Evolutionary conservation across 2,888 invertebrate genomes (phyloP).

Genomic region (Dynastes tityus): DNA sequence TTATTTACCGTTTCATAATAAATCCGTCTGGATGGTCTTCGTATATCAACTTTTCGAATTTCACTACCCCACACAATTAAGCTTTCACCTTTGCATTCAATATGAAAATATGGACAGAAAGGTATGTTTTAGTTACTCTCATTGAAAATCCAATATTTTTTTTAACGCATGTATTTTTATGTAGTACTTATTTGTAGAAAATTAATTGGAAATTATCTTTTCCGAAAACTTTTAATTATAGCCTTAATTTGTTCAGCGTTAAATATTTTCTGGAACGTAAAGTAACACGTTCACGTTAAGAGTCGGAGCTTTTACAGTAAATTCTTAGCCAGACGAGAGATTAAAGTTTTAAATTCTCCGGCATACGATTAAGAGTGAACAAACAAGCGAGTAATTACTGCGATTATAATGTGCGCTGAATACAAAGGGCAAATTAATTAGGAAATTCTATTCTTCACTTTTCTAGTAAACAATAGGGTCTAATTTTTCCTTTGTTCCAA

Average conservation of each 20-base stretch:
- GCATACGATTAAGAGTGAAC: constrained; percentile 55
- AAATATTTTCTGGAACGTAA: constrained; percentile 41
- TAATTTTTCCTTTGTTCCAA: constrained; percentile 55
- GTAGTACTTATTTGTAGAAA: neutral
- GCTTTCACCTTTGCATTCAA: no score
- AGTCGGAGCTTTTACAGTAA: constrained; percentile 34
- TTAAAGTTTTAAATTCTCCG: constrained; percentile 56
- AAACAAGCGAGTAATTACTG: constrained; percentile 57
- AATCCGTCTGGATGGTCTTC: no score
- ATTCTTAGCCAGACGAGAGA: constrained; percentile 52
- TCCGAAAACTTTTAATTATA: constrained; percentile 38
- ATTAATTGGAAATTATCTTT: neutral
- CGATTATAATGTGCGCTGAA: constrained; percentile 54
- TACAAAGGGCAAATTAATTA: constrained; percentile 60
- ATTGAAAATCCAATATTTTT: no score
- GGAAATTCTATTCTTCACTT: constrained; percentile 53
- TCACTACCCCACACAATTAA: no score
- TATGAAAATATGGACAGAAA: no score
- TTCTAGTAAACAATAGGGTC: constrained; percentile 53
- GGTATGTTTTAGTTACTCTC: no score
- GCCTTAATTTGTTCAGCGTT: constrained; percentile 35
- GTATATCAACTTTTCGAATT: no score
- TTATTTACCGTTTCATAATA: no score
- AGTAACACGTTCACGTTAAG: constrained; percentile 33
- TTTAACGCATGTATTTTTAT: neutral